Percentiles rank a stretch among this genome's conserved stretches.
These are phyloP conservation scores for Garrulus glandarius DNA, from an alignment of 2,797 vertebrate genomes.

Conservation along the genomic window DNA sequence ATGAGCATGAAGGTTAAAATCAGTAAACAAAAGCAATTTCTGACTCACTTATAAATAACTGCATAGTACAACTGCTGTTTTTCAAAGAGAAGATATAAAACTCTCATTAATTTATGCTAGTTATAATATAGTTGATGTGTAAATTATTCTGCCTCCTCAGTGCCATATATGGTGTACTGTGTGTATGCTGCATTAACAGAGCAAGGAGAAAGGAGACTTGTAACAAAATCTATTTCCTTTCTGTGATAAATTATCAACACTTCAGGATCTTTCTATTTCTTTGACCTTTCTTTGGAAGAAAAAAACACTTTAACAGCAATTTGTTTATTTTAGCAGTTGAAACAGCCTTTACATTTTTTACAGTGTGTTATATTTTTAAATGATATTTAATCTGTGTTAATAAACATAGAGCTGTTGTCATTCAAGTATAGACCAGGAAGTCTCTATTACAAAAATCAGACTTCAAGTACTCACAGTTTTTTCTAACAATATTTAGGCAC, in stretches of 20 bases:
- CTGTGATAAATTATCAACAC: background rate
- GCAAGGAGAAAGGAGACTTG: background rate
- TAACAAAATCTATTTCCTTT: conserved; percentile 20
- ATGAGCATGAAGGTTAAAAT: background rate
- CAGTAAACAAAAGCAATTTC: background rate
- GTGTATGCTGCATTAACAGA: background rate
- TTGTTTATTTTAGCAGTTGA: conserved; percentile 16
- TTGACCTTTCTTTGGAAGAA: conserved; percentile 19
- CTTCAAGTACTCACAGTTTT: background rate
- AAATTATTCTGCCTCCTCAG: background rate
- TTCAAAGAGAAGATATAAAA: background rate
- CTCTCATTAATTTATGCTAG: background rate
- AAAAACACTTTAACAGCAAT: background rate
- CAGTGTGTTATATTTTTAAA: background rate
- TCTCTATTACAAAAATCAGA: background rate
- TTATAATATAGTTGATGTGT: background rate
- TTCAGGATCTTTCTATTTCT: conserved; percentile 16
- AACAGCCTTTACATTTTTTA: background rate
- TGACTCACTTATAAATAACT: background rate
- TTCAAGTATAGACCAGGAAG: background rate
- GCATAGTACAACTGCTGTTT: background rate
- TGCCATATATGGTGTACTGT: background rate
- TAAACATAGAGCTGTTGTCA: background rate
- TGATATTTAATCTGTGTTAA: background rate
- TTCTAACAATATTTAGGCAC: background rate